A percentile compares a stretch with the other conserved stretches of the same genome.
Evolutionary conservation across 2,888 invertebrate genomes (phyloP).

Genomic region (Dioctria rufipes): DNA sequence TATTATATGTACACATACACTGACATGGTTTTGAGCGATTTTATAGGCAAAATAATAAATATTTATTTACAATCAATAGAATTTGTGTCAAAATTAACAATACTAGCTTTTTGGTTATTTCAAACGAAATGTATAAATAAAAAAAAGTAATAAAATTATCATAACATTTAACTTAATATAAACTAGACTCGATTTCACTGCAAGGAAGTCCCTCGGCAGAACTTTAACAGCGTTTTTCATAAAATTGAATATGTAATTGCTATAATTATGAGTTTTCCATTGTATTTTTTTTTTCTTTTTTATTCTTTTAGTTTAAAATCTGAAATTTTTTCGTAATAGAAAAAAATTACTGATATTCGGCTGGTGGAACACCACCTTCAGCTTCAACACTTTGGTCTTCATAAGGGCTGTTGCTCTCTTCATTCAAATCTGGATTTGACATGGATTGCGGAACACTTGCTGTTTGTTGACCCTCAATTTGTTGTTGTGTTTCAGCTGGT

Average conservation of each 20-base stretch:
- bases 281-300: background rate
- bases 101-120: conserved; percentile 48
- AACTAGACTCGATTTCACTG: conserved; percentile 46
- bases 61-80: conserved; percentile 51
- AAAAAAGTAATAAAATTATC: conserved; percentile 44
- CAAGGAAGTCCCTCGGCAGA: conserved; percentile 44
- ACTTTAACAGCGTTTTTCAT: conserved; percentile 45
- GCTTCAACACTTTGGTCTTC: conserved; percentile 35
- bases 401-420: conserved; percentile 16
- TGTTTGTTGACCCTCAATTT: conserved; percentile 19
- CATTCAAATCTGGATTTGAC: conserved; percentile 30
- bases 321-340: conserved; percentile 39
- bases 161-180: conserved; percentile 47
- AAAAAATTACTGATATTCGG: conserved; percentile 50
- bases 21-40: conserved; percentile 39
- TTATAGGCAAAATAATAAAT: conserved; percentile 51
- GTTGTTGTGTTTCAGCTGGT: conserved; percentile 53
- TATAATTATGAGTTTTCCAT: conserved; percentile 44
- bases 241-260: conserved; percentile 50
- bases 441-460: conserved; percentile 27
- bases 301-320: conserved; percentile 44
- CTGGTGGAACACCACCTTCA: conserved; percentile 25
- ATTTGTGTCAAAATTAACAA: conserved; percentile 51
- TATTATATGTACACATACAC: conserved; percentile 24
- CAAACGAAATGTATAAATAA: conserved; percentile 47